Evolutionary conservation across 1,140 invertebrate species (phyloP).

Genomic region (Belonocnema kinseyi): DNA sequence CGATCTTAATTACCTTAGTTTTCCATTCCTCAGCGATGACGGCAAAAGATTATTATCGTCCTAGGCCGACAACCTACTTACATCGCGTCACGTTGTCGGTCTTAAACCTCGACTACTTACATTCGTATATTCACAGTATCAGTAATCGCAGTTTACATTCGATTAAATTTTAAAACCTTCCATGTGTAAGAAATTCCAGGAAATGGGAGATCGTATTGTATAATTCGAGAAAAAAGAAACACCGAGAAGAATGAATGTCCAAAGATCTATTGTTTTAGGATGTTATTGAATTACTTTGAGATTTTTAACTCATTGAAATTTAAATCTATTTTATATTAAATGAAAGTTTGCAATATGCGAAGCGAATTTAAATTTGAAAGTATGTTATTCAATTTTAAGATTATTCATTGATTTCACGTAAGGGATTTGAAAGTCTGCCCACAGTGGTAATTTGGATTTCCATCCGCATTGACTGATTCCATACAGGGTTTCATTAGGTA

Average conservation of each 20-base stretch:
- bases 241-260: conserved; percentile 4
- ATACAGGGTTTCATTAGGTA: conserved; percentile 16
- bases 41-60: conserved; percentile 21
- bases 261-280: background rate
- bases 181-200: conserved; percentile 7
- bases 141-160: conserved; percentile 4
- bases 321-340: too few relatives aligned
- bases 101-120: conserved; percentile 9
- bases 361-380: too few relatives aligned
- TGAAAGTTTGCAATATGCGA: too few relatives aligned
- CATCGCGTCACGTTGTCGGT: background rate
- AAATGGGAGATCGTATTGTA: conserved; percentile 2
- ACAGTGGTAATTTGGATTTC: background rate
- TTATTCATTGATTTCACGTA: background rate
- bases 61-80: conserved; percentile 24
- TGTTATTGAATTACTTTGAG: too few relatives aligned
- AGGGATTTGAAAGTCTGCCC: background rate
- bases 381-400: too few relatives aligned
- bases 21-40: conserved; percentile 21
- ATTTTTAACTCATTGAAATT: too few relatives aligned
- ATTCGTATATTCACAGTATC: conserved; percentile 1
- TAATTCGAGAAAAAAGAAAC: conserved; percentile 3
- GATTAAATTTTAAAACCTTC: conserved; percentile 16
- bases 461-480: conserved; percentile 7
- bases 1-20: conserved; percentile 23